Evolutionary conservation across 2,797 vertebrate species (phyloP).

Genomic region (Parauchenoglanis ngamensis): DNA sequence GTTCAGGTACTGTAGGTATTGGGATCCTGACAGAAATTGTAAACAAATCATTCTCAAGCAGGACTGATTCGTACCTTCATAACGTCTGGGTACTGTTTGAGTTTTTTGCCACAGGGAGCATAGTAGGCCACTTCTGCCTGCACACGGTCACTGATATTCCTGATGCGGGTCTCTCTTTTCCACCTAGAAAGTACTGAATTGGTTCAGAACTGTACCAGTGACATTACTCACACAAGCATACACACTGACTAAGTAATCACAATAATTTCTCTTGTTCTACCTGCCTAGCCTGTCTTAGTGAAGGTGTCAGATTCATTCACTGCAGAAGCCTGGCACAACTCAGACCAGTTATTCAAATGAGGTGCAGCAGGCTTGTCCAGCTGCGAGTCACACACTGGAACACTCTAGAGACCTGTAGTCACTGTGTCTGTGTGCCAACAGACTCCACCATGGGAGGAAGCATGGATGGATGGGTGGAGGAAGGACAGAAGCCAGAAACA

Average conservation of each 20-base stretch:
- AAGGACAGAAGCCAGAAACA: conserved; percentile 26
- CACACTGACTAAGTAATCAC: conserved; percentile 10
- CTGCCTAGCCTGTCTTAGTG: neutral
- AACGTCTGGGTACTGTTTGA: conserved; percentile 92
- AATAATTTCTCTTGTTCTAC: neutral
- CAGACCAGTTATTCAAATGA: conserved; percentile 42
- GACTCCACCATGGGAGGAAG: neutral
- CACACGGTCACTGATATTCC: conserved; percentile 82
- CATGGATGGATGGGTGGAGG: conserved; percentile 15
- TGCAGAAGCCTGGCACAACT: conserved; percentile 11
- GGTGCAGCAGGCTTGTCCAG: conserved; percentile 34
- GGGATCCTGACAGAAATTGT: too few relatives aligned
- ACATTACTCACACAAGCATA: neutral
- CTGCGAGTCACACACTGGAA: conserved; percentile 31
- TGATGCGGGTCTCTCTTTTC: conserved; percentile 92
- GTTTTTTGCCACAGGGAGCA: conserved; percentile 93
- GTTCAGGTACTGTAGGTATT: neutral
- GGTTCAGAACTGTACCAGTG: neutral
- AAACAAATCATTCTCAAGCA: neutral
- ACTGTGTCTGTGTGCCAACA: conserved; percentile 25
- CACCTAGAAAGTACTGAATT: conserved; percentile 74
- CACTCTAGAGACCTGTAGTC: conserved; percentile 31
- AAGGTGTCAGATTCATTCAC: neutral
- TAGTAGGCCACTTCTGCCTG: conserved; percentile 93
- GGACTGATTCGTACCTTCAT: conserved; percentile 81